These are phyloP conservation scores for Bombus pascuorum DNA, from an alignment of 1,140 invertebrate genomes.

Conservation along the genomic window DNA sequence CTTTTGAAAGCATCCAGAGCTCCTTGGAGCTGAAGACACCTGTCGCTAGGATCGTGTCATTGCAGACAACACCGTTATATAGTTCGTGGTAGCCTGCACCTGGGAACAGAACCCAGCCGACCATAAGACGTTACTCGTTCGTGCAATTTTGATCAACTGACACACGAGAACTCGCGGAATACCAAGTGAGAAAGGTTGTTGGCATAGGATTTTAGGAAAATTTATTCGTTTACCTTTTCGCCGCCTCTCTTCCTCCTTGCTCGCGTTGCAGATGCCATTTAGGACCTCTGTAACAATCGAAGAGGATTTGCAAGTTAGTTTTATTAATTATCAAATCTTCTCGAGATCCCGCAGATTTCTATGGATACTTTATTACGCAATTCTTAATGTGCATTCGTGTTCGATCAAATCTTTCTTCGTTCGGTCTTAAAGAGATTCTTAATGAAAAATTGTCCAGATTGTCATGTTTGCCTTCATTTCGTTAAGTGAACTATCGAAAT, in stretches of 20 bases:
- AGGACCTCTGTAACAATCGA: conserved; percentile 89
- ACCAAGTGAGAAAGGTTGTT: not conserved
- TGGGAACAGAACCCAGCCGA: conserved; percentile 79
- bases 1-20: conserved; percentile 98
- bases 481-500: too few relatives aligned
- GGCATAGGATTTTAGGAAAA: not conserved
- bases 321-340: too few relatives aligned
- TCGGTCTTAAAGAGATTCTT: too few relatives aligned
- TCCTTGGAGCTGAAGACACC: conserved; percentile 99
- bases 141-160: not conserved
- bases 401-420: too few relatives aligned
- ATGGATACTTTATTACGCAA: too few relatives aligned
- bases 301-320: not conserved
- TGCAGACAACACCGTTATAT: conserved; percentile 98
- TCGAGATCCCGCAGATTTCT: too few relatives aligned
- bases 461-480: too few relatives aligned
- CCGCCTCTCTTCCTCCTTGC: conserved; percentile 91
- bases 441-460: too few relatives aligned
- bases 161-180: not conserved
- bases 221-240: conserved; percentile 86
- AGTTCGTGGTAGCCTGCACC: conserved; percentile 97
- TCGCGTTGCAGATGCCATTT: conserved; percentile 89
- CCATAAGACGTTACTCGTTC: not conserved
- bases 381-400: too few relatives aligned
- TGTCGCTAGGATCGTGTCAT: conserved; percentile 98